These are phyloP conservation scores for Xiphophorus hellerii DNA, from an alignment of 2,113 vertebrate species.

Conservation along the genomic window DNA sequence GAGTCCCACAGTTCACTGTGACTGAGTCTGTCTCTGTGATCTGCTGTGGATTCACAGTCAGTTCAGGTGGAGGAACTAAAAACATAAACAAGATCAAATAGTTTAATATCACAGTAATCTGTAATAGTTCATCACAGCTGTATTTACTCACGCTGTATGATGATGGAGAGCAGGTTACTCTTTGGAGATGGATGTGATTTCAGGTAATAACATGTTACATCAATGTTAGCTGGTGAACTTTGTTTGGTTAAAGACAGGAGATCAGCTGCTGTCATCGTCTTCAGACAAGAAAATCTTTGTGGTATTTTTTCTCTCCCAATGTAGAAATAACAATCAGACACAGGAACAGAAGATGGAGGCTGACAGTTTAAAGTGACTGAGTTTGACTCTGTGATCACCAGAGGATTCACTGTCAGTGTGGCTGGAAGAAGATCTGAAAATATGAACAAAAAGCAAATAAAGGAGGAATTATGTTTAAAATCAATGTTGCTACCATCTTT, in stretches of 20 bases:
- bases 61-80: constrained; percentile 22
- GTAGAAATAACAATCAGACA: constrained; percentile 1
- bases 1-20: constrained; percentile 10
- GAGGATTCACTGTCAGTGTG: constrained; percentile 17
- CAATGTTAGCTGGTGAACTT: constrained; percentile 21
- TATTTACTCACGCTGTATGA: constrained; percentile 24
- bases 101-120: not conserved
- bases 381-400: constrained; percentile 23
- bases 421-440: constrained; percentile 22
- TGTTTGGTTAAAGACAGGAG: not conserved
- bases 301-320: not conserved
- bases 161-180: constrained; percentile 1
- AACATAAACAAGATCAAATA: not conserved
- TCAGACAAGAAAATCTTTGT: accelerated
- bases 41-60: not conserved
- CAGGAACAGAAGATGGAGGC: constrained; percentile 13
- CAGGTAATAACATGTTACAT: constrained; percentile 35
- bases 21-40: constrained; percentile 18
- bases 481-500: not conserved
- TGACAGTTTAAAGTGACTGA: constrained; percentile 38
- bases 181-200: not conserved
- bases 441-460: not conserved
- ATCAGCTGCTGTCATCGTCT: constrained; percentile 25
- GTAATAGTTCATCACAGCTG: not conserved
- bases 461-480: not conserved